Percentiles rank a stretch among this genome's conserved stretches.
Conservation (phyloP, 2,797 vertebrate genomes). For the Danio kyathit region DNA sequence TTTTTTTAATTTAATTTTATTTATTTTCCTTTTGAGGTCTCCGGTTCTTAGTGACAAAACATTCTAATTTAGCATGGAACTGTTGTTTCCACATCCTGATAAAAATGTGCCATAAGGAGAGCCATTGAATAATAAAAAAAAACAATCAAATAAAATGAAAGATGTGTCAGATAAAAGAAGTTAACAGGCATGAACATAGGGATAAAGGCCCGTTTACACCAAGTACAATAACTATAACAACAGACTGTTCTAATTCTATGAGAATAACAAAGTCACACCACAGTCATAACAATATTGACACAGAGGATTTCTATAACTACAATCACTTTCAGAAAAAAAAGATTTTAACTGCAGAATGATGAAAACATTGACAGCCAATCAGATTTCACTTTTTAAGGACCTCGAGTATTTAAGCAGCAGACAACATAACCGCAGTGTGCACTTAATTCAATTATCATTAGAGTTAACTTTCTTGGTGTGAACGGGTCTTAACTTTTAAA, state of each 20-base stretch:
- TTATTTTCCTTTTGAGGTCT: not conserved
- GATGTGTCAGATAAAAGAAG: not conserved
- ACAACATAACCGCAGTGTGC: not conserved
- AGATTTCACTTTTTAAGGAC: not conserved
- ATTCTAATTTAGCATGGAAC: not conserved
- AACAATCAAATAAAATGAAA: not conserved
- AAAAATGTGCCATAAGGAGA: not conserved
- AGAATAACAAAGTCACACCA: not conserved
- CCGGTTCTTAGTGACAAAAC: not conserved
- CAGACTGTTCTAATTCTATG: not conserved
- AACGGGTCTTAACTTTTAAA: slow-evolving; percentile 52
- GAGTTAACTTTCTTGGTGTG: slow-evolving; percentile 2
- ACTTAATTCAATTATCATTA: not conserved
- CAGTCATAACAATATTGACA: not conserved
- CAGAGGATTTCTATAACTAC: not conserved
- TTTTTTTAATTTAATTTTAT: no score
- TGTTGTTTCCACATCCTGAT: slow-evolving; percentile 1
- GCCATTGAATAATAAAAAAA: not conserved
- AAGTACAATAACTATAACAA: slow-evolving; percentile 24
- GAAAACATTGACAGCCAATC: not conserved
- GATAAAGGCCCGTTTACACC: slow-evolving; percentile 4
- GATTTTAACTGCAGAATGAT: not conserved
- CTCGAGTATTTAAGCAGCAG: not conserved
- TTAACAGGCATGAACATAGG: slow-evolving; percentile 43
- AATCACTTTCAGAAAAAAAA: not conserved